Percentiles rank a stretch among this genome's conserved stretches.
phyloP scores from a whole-genome alignment of 2,113 vertebrate species.

The Brachionichthys hirsutus region DNA sequence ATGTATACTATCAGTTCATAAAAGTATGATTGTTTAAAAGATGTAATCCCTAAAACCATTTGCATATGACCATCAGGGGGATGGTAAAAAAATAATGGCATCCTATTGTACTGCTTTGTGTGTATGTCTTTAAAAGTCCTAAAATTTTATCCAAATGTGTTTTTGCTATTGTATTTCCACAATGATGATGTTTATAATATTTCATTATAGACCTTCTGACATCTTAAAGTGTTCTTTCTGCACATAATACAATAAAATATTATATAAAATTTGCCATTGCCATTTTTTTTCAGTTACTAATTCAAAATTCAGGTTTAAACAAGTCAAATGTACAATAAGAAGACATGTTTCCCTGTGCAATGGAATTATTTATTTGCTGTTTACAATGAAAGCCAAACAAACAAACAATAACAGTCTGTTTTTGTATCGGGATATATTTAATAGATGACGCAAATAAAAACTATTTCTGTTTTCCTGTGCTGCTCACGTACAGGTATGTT shows the following conservation, averaged over 20 bases:
- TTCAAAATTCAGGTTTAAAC: not conserved
- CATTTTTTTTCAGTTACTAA: constrained; percentile 2
- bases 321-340: too few species aligned
- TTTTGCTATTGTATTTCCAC: constrained; percentile 65
- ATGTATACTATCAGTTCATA: constrained; percentile 29
- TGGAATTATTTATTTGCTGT: too few species aligned
- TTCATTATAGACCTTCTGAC: constrained; percentile 60
- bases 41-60: constrained; percentile 47
- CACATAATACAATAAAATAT: constrained; percentile 68
- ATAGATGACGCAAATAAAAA: too few species aligned
- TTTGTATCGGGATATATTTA: too few species aligned
- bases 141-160: constrained; percentile 63
- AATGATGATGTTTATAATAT: constrained; percentile 61
- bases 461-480: too few species aligned
- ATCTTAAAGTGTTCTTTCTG: constrained; percentile 36
- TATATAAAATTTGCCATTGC: constrained; percentile 31
- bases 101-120: constrained; percentile 64
- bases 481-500: constrained; percentile 2
- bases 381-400: too few species aligned
- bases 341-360: too few species aligned
- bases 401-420: too few species aligned
- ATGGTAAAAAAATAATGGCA: constrained; percentile 60
- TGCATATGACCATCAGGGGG: constrained; percentile 26
- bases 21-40: constrained; percentile 51
- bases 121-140: constrained; percentile 50